Base-by-base conservation (phyloP, 2,888 invertebrate species). In the Vesta saturnalis region DNA sequence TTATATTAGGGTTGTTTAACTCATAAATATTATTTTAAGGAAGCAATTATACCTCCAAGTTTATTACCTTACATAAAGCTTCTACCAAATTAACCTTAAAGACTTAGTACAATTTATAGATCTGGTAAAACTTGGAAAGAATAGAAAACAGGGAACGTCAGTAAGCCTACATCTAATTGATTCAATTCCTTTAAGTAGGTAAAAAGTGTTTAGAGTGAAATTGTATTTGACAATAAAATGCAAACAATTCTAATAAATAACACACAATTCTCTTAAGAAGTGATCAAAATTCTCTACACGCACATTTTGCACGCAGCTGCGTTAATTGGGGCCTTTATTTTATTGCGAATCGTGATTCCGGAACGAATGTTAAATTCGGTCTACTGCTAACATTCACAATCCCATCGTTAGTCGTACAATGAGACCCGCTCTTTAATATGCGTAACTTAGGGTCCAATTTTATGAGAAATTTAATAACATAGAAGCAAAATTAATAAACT, bases 311-410 rank as follows among this genome's bases (percentile, higher is more conserved):
- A 76, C 78, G 76, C 79, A 79, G 78, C 79, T 78, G 78, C 76
- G 77, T 79, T 79, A 78, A 79, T 79, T 79, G 76, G 74, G 74
- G 74, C 77, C 76, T 79, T 78, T 79, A 78, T 77, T 78, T 78
- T 78, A 76, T 77, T 72, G 75, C 74, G 71, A 76, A 76, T 77
- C 79, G 78, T 79, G 79, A 78, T 77, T 72, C 65, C 59, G 64
- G 66, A 71, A 71, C 71, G 69, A 73, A 73, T 72, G 63, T 63
- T 70, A 61, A 67, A 67, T 57, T 63, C 64, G 54, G 64, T 43
- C 67, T 70, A 71, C 72, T 69, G 71, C 70, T 72, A 69, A 72
- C 70, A 64, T 70, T 70, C 67, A 73, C 75, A 77, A 75, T 74
- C 72, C 72, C 73, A 67, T 77, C 74, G 77, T 76, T 77, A 75